phyloP scores from a whole-genome alignment of 2,113 vertebrate genomes.

The Falco punctatus region DNA sequence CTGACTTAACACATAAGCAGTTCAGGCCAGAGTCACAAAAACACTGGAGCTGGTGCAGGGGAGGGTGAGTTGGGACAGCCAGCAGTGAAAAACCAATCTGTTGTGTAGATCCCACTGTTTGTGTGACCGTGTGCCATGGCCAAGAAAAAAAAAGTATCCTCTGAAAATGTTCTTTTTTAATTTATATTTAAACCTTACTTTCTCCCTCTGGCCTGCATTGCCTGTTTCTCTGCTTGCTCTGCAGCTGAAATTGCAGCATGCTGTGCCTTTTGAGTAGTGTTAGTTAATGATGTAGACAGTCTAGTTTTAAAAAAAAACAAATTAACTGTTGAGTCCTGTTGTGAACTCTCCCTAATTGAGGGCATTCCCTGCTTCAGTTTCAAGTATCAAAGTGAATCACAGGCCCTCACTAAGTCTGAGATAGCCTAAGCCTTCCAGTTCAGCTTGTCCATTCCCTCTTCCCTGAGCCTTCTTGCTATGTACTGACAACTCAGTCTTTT shows the following conservation, averaged over 20 bases:
- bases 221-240: background rate
- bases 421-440: background rate
- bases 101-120: background rate
- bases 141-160: background rate
- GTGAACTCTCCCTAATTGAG: background rate
- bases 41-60: conserved; percentile 4
- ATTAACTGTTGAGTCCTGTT: background rate
- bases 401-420: background rate
- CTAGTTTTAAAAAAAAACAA: background rate
- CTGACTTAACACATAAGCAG: conserved; percentile 66
- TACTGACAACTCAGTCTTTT: background rate
- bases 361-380: background rate
- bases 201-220: background rate
- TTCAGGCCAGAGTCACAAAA: conserved; percentile 63
- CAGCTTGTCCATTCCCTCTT: background rate
- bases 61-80: background rate
- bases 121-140: background rate
- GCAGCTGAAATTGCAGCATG: background rate
- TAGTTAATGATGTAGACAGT: background rate
- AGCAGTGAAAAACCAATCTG: background rate
- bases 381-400: background rate
- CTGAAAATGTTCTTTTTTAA: background rate
- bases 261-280: conserved; percentile 23
- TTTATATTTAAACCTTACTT: conserved; percentile 16
- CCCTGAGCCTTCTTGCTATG: background rate